Conservation (phyloP, 2,797 vertebrate genomes). For the Dermochelys coriacea region DNA sequence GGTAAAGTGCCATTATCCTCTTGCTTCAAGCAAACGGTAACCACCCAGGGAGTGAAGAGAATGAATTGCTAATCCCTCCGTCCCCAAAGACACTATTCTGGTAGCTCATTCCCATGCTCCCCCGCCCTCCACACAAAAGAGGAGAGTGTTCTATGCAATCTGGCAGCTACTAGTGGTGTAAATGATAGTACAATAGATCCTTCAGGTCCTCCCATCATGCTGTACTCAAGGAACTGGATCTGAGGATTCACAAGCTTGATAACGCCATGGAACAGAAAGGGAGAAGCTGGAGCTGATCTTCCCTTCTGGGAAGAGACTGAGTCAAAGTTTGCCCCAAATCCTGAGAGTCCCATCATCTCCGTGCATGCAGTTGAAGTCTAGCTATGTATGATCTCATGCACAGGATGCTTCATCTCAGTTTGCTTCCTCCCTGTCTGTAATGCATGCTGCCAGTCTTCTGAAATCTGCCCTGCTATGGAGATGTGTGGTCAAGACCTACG, state of each 20-base stretch:
- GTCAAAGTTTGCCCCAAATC: background rate
- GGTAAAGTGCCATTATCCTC: conserved; percentile 60
- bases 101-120: background rate
- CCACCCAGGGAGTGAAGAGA: background rate
- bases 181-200: conserved; percentile 74
- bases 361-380: background rate
- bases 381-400: background rate
- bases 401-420: background rate
- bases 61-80: background rate
- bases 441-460: background rate
- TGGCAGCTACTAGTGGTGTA: conserved; percentile 51
- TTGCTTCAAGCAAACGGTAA: background rate
- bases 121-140: background rate
- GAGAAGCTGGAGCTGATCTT: background rate
- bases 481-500: background rate
- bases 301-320: background rate
- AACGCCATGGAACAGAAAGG: conserved; percentile 23
- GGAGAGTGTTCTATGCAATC: background rate
- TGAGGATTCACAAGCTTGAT: conserved; percentile 72
- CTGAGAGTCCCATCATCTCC: background rate
- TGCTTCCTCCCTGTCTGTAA: background rate
- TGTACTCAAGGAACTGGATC: conserved; percentile 51
- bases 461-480: background rate
- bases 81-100: background rate
- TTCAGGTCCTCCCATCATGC: conserved; percentile 67